Conservation (phyloP, 2,888 invertebrate species). For the Meteorus cinctellus region DNA sequence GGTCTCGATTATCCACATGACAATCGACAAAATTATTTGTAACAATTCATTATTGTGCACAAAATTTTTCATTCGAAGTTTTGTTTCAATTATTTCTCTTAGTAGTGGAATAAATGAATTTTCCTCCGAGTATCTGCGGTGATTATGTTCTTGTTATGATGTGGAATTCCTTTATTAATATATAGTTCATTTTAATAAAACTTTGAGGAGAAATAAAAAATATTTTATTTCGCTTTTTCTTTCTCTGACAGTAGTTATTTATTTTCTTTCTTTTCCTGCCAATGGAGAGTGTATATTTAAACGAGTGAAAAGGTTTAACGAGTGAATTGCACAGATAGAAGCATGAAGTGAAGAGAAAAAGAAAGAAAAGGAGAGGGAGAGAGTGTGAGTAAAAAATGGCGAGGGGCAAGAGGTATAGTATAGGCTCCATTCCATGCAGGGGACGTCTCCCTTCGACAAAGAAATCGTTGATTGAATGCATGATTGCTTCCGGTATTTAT, state of each 20-base stretch:
- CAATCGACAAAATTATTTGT: conserved; percentile 1
- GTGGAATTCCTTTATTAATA: too few relatives aligned
- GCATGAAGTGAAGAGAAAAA: conserved; percentile 22
- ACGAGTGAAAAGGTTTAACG: conserved; percentile 23
- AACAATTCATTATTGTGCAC: neutral
- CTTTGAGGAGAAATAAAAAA: neutral
- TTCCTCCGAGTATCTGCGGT: too few relatives aligned
- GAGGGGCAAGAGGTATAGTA: conserved; percentile 26
- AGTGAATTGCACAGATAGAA: conserved; percentile 18
- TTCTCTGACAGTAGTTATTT: neutral
- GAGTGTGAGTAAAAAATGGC: conserved; percentile 19
- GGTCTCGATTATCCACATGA: neutral
- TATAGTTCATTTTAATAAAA: too few relatives aligned
- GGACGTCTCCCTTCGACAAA: conserved; percentile 57
- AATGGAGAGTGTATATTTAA: conserved; percentile 19
- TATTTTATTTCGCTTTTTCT: conserved; percentile 5
- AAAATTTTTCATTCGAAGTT: neutral
- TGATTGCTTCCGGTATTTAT: conserved; percentile 59
- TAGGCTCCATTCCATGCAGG: conserved; percentile 50
- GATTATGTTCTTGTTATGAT: too few relatives aligned
- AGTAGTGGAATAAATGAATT: too few relatives aligned
- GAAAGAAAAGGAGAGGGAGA: conserved; percentile 27
- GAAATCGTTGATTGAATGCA: conserved; percentile 59
- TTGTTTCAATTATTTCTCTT: too few relatives aligned
- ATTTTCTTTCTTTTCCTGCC: neutral